phyloP scores from a whole-genome alignment of 2,888 invertebrate species.

The Glaucopsyche alexis region DNA sequence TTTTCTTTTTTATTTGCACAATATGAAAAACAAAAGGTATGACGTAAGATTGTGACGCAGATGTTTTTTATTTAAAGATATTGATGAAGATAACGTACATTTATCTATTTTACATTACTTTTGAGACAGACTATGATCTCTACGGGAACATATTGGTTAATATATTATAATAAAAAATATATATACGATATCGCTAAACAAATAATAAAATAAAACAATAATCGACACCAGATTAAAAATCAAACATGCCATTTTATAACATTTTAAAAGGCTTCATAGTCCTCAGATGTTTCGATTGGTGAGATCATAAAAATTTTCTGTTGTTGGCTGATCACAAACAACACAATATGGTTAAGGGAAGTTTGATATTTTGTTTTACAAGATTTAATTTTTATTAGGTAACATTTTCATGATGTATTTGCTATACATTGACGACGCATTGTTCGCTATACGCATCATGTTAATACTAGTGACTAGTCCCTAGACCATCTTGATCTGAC shows the following conservation, averaged over 20 bases:
- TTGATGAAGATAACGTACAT: background rate
- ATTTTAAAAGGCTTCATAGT: background rate
- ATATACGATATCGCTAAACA: background rate
- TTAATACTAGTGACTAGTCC: too few species aligned
- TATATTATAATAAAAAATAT: background rate
- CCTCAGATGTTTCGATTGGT: background rate
- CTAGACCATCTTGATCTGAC: too few species aligned
- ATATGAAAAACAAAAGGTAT: conserved; percentile 3
- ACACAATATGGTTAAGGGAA: background rate
- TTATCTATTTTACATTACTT: background rate
- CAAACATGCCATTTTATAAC: background rate
- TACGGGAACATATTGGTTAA: background rate
- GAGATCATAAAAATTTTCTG: conserved; percentile 1
- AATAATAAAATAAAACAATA: background rate
- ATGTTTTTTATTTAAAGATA: background rate
- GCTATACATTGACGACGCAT: too few species aligned
- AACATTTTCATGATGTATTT: too few species aligned
- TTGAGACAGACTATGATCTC: background rate
- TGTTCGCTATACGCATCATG: too few species aligned
- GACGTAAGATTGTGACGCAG: background rate
- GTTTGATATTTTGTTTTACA: too few species aligned
- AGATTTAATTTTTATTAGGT: too few species aligned
- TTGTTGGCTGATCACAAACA: background rate
- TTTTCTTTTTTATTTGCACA: background rate
- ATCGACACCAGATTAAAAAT: background rate